Evolutionary conservation across 2,797 vertebrate species (phyloP), one percentile per base, ranked within the genome.

Genomic region (Scolopax bukidnonensis): DNA sequence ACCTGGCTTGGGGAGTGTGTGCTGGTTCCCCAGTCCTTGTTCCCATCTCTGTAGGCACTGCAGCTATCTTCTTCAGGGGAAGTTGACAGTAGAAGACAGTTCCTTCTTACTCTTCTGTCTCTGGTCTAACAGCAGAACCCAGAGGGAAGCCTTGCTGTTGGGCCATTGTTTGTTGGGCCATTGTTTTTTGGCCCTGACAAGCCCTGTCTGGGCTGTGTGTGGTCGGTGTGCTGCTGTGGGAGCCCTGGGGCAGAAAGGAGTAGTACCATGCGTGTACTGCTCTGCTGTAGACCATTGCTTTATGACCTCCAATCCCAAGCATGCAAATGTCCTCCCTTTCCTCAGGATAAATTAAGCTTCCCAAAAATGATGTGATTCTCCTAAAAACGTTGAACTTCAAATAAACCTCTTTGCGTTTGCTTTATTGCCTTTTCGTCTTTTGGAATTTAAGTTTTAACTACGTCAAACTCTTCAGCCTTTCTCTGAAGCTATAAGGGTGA

Each of bases 381-480:
- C 57, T 69, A 59, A 73, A 95, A 93, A 3, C 2, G 30, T 38
- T 25, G 10, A 86, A 36, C 47, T 70, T 87, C 74, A 90, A 90
- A 92, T 76, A 90, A 87, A 65, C 25, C 10, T 40, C 51, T 43
- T 47, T 86, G 73, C 15, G 10, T 84, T 95, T 76, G 36, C 47
- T 95, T 84, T 69, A 54, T 28, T 90, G 56, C 16, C 3, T 8
- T 89, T 90, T 78, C 1, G 1, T 69, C 38, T 84, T 74, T 74
- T 59, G 67, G 84, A 63, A 76, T 82, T 79, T 50, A 85, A 45
- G 20, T 92, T 84, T 90, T 80, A 93, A 75, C 38, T 51, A 40
- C 1, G 6, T 51, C 57, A 87, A 88, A 79, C 56, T 79, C 33
- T 83, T 81, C 41, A 47, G 57, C 3, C 45, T 89, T 95, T 84